Conservation (phyloP, 2,113 vertebrate species). For the Accipiter virgatus region DNA sequence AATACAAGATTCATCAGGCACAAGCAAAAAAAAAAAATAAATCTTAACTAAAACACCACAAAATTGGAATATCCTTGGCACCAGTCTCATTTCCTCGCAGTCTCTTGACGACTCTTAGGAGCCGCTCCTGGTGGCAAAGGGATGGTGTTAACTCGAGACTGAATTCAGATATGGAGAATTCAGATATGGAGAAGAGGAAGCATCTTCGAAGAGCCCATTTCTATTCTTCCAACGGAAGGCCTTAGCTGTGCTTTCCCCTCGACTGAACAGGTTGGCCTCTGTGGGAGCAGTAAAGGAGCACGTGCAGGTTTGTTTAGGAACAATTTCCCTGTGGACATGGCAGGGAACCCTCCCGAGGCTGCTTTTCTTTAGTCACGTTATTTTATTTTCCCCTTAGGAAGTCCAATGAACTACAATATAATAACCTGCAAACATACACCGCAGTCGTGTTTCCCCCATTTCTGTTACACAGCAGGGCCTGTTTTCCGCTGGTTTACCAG, state of each 20-base stretch:
- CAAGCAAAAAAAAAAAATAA: not conserved
- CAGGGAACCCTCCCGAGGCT: not conserved
- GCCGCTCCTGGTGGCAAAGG: not conserved
- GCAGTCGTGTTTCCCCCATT: rapidly evolving
- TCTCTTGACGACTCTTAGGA: not conserved
- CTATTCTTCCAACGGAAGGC: not conserved
- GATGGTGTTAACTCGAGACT: not conserved
- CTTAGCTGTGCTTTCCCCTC: not conserved
- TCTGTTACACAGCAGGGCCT: not conserved
- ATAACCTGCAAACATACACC: not conserved
- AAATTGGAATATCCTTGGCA: not conserved
- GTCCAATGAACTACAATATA: not conserved
- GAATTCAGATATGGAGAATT: not conserved
- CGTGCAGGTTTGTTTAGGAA: not conserved
- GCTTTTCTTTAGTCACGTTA: not conserved
- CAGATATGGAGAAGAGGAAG: not conserved
- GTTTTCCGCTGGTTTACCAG: not conserved
- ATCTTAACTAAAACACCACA: not conserved
- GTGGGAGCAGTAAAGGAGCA: not conserved
- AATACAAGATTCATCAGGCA: not conserved
- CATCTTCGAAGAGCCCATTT: not conserved
- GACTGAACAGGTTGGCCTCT: not conserved
- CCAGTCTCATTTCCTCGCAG: not conserved
- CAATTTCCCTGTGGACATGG: not conserved
- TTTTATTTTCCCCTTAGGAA: not conserved